Evolutionary conservation across 2,888 invertebrate genomes (phyloP).

Genomic region (Lasioglossum leucozonium): DNA sequence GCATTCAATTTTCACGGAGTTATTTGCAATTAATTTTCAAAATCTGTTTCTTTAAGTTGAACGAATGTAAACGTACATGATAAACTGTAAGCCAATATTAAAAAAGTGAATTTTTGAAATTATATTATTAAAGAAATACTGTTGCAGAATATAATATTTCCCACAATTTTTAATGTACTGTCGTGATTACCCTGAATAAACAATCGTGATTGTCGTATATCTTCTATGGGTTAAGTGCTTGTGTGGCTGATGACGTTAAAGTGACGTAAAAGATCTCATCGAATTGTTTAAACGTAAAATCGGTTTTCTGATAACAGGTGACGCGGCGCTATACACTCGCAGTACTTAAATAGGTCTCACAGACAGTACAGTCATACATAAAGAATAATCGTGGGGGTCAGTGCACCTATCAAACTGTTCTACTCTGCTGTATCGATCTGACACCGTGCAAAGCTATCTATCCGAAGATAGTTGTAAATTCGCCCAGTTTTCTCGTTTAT

Average conservation of each 20-base stretch:
- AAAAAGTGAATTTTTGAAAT: not conserved
- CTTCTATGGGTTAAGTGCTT: not conserved
- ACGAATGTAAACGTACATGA: not conserved
- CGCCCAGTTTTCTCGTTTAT: not conserved
- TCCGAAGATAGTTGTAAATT: conserved; percentile 48
- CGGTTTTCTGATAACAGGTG: not conserved
- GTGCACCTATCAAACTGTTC: conserved; percentile 55
- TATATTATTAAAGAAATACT: not conserved
- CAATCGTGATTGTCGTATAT: not conserved
- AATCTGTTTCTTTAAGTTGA: not conserved
- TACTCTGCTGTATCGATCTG: conserved; percentile 60
- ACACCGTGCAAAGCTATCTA: conserved; percentile 36
- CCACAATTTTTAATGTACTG: not conserved
- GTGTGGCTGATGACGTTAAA: not conserved
- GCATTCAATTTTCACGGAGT: not conserved
- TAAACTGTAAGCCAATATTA: not conserved
- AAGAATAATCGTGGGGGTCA: conserved; percentile 52
- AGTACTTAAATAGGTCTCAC: not conserved
- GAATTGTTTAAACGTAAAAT: not conserved
- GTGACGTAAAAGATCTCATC: not conserved
- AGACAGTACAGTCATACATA: conserved; percentile 36
- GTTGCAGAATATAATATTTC: not conserved
- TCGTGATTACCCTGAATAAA: not conserved
- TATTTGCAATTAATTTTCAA: not conserved
- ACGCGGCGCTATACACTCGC: not conserved